Base-by-base conservation (phyloP, 2,888 invertebrate genomes). In the Orthosia incerta region DNA sequence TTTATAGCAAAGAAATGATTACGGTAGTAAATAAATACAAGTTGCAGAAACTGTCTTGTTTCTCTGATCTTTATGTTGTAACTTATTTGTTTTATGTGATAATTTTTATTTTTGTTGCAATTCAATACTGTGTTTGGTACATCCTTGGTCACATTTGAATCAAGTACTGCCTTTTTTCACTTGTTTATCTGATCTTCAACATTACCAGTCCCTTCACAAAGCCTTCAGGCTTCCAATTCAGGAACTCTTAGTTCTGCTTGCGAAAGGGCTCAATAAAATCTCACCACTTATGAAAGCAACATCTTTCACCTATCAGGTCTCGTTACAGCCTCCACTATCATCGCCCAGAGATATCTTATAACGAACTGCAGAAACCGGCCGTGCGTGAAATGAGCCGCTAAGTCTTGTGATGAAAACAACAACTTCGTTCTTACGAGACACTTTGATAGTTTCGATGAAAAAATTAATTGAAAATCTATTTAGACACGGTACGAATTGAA, bases 361-460 rank as follows among this genome's bases (percentile, higher is more conserved):
- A 82, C 66, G 56, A 85, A 65, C 31, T 45, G 20, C 56, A 71
- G 64, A 26, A 78, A 46, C 23, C 64, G 55, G 50, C 72, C 67
- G 83, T 71, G 86, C 86, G 71, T 82, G 73, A 82, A 82, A 85
- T 82, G 67, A 85, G 62, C 39, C 56, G 26, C 12, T 61, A 48
- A 46, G 23, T 61, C 66, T 73, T 57, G 56, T 31, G 55, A 60
- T 71, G 64, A 55, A 80, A 80, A 81, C 64, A 76, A 85, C 57
- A 26, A 57, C 53, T 55, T 45, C 50, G 57, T 31, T 31, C 31
- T 85, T 76, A 31, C 50, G 64, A 81, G 26, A 57, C 46, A 65
- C n/a, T 62, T 46, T 64, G 59, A 67, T 62, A 45, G 39, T 60
- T 31, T 39, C 45, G 62, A 74, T 63, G 66, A 75, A 55, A 70